These are phyloP conservation scores for Panthera leo DNA, from an alignment of 2,113 vertebrate genomes.

Conservation along the genomic window DNA sequence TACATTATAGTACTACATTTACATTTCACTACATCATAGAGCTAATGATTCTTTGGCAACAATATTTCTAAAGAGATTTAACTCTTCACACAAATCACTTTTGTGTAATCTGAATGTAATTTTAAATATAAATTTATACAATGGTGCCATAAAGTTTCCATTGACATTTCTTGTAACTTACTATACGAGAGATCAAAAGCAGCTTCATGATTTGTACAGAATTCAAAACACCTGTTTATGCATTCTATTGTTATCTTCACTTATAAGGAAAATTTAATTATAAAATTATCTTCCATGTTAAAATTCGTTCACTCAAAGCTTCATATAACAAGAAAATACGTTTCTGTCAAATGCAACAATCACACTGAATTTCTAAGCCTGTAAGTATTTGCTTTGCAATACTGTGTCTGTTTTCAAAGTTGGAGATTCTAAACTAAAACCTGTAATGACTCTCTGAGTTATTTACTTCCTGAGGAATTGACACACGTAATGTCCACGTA, in stretches of 20 bases:
- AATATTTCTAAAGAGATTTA: neutral
- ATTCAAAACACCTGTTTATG: neutral
- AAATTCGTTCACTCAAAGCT: constrained; percentile 25
- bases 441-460: neutral
- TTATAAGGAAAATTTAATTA: neutral
- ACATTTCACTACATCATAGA: neutral
- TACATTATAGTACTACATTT: neutral
- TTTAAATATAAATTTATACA: neutral
- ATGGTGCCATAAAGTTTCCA: neutral
- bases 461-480: neutral
- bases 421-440: neutral
- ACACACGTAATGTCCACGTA: neutral
- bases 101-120: neutral
- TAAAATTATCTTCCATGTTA: neutral
- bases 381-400: neutral
- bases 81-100: neutral
- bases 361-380: neutral
- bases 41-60: neutral
- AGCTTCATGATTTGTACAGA: neutral
- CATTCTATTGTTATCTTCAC: neutral
- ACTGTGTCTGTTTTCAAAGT: neutral
- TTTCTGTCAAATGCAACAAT: neutral
- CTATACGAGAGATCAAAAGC: neutral
- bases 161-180: neutral
- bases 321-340: neutral